Percentiles rank a stretch among this genome's conserved stretches.
phyloP scores from a whole-genome alignment of 2,113 vertebrate species.

The Loxodonta africana region DNA sequence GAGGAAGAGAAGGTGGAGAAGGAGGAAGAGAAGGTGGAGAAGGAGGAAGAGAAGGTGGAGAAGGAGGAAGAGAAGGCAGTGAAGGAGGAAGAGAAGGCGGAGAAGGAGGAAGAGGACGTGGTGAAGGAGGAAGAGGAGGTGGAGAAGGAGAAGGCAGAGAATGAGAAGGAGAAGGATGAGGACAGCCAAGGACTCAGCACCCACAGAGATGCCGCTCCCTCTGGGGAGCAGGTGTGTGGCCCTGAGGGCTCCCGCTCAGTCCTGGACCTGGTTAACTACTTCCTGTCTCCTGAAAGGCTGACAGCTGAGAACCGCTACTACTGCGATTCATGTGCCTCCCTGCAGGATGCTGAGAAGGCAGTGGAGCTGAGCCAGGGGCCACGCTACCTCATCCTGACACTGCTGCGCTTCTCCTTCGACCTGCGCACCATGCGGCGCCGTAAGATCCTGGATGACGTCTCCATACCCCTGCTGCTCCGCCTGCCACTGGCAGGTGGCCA shows the following conservation, averaged over 20 bases:
- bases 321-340: constrained; percentile 90
- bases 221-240: constrained; percentile 22
- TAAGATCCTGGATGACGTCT: constrained; percentile 91
- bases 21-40: neutral
- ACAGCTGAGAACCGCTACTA: constrained; percentile 91
- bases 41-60: neutral
- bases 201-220: neutral
- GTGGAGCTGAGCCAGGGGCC: constrained; percentile 90
- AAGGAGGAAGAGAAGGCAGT: too few relatives aligned
- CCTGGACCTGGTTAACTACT: constrained; percentile 92
- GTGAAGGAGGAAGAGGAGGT: neutral
- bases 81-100: too few relatives aligned
- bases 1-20: neutral
- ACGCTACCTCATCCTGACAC: constrained; percentile 91
- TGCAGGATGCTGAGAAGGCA: constrained; percentile 91
- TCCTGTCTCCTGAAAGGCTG: constrained; percentile 90
- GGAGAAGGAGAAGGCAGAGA: neutral
- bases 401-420: constrained; percentile 91
- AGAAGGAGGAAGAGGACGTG: neutral
- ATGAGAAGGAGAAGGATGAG: neutral
- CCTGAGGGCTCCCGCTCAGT: constrained; percentile 87
- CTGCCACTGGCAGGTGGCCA: constrained; percentile 84
- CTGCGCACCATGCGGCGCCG: constrained; percentile 90
- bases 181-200: neutral
- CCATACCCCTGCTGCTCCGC: constrained; percentile 89